Percentiles rank a stretch among this genome's conserved stretches.
These are phyloP conservation scores for Trichonephila clavata DNA, from an alignment of 1,140 invertebrate genomes.

Conservation along the genomic window DNA sequence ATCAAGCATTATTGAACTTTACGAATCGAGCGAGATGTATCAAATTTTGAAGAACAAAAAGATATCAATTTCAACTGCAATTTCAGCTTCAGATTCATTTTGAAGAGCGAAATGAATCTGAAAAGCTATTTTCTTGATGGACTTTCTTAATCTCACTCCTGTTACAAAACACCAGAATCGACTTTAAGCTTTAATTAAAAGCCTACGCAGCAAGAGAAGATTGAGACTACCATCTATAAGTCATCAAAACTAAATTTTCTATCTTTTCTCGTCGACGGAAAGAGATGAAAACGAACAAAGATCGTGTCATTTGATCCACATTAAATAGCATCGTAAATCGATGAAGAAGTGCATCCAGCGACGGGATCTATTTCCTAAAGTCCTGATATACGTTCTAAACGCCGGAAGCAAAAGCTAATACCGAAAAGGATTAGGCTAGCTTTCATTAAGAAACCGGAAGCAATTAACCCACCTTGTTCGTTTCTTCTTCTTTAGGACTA, in stretches of 20 bases:
- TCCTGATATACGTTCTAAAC: constrained; percentile 20
- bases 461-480: constrained; percentile 66
- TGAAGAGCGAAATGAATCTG: neutral
- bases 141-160: neutral
- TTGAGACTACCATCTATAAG: neutral
- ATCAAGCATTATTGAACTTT: too few species aligned
- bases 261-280: neutral
- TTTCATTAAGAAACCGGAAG: constrained; percentile 65
- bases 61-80: neutral
- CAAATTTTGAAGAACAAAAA: neutral
- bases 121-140: neutral
- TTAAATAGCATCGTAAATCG: constrained; percentile 62
- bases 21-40: neutral
- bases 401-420: constrained; percentile 57
- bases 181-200: constrained; percentile 32
- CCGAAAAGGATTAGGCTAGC: constrained; percentile 57
- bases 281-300: neutral
- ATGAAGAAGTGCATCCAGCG: constrained; percentile 2
- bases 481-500: neutral
- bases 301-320: constrained; percentile 45
- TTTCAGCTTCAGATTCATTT: neutral
- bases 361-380: constrained; percentile 43
- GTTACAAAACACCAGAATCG: neutral
- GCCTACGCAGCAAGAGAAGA: neutral
- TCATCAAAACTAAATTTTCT: constrained; percentile 47